Percentiles rank a stretch among this genome's conserved stretches.
These are phyloP conservation scores for Origma solitaria DNA, from an alignment of 2,113 vertebrate genomes.

Conservation along the genomic window DNA sequence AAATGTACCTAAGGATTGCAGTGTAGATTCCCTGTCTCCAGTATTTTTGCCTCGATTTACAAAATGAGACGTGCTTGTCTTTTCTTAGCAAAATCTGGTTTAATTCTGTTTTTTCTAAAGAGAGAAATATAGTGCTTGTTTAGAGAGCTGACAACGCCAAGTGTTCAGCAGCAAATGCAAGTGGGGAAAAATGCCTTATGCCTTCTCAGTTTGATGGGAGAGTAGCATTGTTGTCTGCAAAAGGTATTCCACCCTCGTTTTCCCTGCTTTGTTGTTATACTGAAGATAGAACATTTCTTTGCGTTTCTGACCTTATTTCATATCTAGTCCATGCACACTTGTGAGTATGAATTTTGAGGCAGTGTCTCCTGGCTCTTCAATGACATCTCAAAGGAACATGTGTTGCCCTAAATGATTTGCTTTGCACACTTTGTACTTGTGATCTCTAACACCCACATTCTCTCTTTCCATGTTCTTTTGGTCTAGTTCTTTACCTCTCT, in stretches of 20 bases:
- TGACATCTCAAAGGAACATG: neutral
- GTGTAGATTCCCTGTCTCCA: neutral
- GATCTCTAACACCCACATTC: neutral
- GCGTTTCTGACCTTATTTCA: neutral
- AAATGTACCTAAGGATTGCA: neutral
- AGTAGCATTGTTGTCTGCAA: neutral
- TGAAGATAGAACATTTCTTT: neutral
- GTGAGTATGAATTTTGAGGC: neutral
- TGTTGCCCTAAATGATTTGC: neutral
- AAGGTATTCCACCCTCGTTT: neutral
- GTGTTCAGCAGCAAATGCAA: neutral
- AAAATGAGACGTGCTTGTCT: neutral
- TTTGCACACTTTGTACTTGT: neutral
- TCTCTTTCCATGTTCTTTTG: neutral
- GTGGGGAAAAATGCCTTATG: neutral
- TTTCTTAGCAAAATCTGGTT: neutral
- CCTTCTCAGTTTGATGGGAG: neutral
- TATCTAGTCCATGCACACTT: neutral
- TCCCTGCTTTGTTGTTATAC: neutral
- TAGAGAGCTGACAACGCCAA: neutral
- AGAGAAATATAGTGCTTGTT: neutral
- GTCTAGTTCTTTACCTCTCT: neutral
- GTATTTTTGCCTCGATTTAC: accelerated
- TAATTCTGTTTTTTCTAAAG: neutral
- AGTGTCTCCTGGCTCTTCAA: neutral